These are phyloP conservation scores for Charaxes varanes DNA, from an alignment of 1,140 invertebrate genomes.

Conservation along the genomic window DNA sequence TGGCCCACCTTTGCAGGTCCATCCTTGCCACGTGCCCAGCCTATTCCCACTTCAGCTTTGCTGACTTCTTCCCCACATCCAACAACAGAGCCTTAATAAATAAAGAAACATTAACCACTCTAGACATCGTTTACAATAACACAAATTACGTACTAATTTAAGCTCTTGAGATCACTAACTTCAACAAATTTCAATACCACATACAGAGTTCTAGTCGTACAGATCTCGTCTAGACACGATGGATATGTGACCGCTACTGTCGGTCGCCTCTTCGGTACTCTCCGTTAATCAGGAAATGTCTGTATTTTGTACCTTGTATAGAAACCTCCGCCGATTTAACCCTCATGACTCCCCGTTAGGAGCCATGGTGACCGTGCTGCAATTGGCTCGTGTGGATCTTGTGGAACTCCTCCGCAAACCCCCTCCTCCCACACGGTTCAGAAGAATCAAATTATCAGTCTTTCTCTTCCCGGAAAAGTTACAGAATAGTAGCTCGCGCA, in stretches of 20 bases:
- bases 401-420: slow-evolving; percentile 64
- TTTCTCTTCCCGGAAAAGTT: slow-evolving; percentile 60
- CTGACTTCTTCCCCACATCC: too few relatives aligned
- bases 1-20: too few relatives aligned
- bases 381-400: slow-evolving; percentile 67
- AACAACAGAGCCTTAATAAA: too few relatives aligned
- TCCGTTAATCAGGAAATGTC: slow-evolving; percentile 70
- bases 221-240: slow-evolving; percentile 52
- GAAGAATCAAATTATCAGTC: slow-evolving; percentile 56
- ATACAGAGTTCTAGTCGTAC: slow-evolving; percentile 54
- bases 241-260: slow-evolving; percentile 60
- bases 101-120: too few relatives aligned
- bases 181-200: too few relatives aligned
- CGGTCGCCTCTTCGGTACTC: slow-evolving; percentile 63
- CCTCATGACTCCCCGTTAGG: slow-evolving; percentile 71
- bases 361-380: slow-evolving; percentile 68
- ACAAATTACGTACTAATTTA: too few relatives aligned
- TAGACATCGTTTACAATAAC: too few relatives aligned
- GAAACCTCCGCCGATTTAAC: slow-evolving; percentile 48
- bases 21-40: too few relatives aligned
- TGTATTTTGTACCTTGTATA: slow-evolving; percentile 55
- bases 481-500: slow-evolving; percentile 80
- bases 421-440: slow-evolving; percentile 57
- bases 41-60: too few relatives aligned
- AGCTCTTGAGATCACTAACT: too few relatives aligned